Conservation (phyloP, 1,140 invertebrate species). For the Achatina immaculata region DNA sequence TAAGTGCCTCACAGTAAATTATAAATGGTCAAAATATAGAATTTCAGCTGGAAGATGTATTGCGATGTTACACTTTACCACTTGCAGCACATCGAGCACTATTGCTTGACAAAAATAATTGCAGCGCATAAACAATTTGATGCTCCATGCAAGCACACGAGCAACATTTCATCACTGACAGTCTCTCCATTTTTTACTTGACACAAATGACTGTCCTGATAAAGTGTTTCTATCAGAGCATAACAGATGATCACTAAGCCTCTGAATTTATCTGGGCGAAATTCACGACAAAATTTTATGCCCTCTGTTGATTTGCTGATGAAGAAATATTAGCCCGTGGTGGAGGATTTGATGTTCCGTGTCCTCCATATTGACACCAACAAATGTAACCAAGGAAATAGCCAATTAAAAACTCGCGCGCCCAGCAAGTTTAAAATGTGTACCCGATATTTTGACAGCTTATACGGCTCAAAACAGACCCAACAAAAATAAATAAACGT, state of each 20-base stretch:
- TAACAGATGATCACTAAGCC: too few species aligned
- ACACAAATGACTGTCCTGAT: neutral
- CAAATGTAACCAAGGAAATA: slow-evolving; percentile 21
- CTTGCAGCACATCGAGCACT: neutral
- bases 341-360: slow-evolving; percentile 15
- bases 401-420: neutral
- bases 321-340: neutral
- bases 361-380: slow-evolving; percentile 39
- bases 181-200: neutral
- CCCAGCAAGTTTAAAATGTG: neutral
- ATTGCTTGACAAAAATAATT: neutral
- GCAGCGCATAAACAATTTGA: neutral
- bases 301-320: neutral
- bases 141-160: neutral
- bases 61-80: neutral
- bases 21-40: neutral
- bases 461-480: too few species aligned
- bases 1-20: slow-evolving; percentile 35
- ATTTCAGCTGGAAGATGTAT: neutral
- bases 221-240: neutral
- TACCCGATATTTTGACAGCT: neutral
- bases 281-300: neutral
- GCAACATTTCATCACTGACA: neutral
- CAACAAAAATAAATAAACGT: too few species aligned
- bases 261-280: neutral